Base-by-base conservation (phyloP, 1,140 invertebrate genomes). In the Heliconius himera region DNA sequence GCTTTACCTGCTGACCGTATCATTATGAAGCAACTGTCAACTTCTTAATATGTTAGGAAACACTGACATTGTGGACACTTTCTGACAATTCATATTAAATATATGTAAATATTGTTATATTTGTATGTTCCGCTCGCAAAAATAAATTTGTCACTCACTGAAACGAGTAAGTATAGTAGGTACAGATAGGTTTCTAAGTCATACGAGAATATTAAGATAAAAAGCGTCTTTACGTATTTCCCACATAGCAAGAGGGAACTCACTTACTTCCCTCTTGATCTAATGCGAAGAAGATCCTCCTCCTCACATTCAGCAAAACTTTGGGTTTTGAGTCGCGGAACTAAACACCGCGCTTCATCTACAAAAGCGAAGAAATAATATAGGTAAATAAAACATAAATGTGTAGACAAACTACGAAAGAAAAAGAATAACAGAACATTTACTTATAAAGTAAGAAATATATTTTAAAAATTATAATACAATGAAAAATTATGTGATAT, bases 1-100 rank as follows among this genome's bases (percentile, higher is more conserved):
- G 33, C 70, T 71, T 77, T 51, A 77, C 70, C 70, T 77, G 76
- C 60, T 77, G 20, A 76, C 72, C 72, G 38, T 73, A 73, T 29
- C 38, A 66, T 66, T 66, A 66, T 6, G 60, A 29, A 29, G 60
- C 60, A 66, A 66, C 60, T 66, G 60, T 66, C 60, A 66, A 66
- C 60, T 66, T 16, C 26, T 29, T 29, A 66, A 66, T 66, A 66
- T 66, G 60, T 66, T 66, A 66, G 60, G 26, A 66, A 66, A 66
- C n/a, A 56, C 60, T 29, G n/a, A 66, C 60, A 29, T 29, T 66
- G 60, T 66, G 4, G 11, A 4, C 26, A 66, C 60, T 66, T 66
- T 66, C n/a, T 66, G 26, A 66, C 60, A 66, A 66, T 29, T 29
- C 60, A 66, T 66, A 66, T 66, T 66, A 29, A 29, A 66, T 66